Evolutionary conservation across 2,888 invertebrate species (phyloP).

Genomic region (Macrosiphum euphorbiae): DNA sequence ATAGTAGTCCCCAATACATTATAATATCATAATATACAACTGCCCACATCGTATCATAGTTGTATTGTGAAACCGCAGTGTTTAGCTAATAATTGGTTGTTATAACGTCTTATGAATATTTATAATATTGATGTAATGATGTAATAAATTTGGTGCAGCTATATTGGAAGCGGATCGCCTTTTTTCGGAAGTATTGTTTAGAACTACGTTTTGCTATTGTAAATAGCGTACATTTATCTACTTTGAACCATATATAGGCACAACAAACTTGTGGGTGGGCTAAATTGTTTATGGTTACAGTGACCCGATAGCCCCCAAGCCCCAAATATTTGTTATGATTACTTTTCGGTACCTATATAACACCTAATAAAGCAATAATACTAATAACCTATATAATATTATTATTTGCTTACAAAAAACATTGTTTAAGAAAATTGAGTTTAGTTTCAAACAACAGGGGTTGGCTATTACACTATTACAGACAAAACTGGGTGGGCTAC

Average conservation of each 20-base stretch:
- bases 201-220: not conserved
- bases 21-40: not conserved
- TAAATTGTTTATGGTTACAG: not conserved
- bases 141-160: not conserved
- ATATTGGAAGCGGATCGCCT: not conserved
- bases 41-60: not conserved
- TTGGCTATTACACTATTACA: too few species aligned
- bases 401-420: not conserved
- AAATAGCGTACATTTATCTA: not conserved
- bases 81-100: not conserved
- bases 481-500: not conserved
- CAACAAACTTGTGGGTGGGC: conserved; percentile 9
- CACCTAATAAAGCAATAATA: too few species aligned
- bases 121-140: not conserved
- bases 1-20: not conserved
- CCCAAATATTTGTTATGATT: not conserved
- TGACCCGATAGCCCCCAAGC: not conserved
- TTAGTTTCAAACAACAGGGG: not conserved
- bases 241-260: not conserved
- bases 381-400: not conserved
- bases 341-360: not conserved
- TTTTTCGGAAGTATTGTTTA: not conserved
- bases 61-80: not conserved
- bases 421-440: not conserved
- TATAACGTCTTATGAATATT: not conserved